Base-by-base conservation (phyloP, 2,797 vertebrate genomes). In the Pseudotriccus pelzelni region DNA sequence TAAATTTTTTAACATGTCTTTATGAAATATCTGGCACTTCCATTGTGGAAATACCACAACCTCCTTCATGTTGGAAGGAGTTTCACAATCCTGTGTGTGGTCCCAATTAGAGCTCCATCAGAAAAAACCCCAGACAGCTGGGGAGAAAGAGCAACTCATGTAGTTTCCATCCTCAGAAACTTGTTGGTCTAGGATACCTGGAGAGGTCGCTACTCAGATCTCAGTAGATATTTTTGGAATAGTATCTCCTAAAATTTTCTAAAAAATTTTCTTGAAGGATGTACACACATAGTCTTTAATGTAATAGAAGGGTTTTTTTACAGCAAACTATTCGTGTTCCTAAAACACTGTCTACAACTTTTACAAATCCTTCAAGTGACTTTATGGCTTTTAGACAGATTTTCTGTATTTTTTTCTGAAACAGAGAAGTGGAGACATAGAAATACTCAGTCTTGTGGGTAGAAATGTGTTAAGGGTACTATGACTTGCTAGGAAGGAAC, bases 111-210 rank as follows among this genome's bases (percentile, higher is more conserved):
- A 78, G 85, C 9, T 7, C 19, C 2, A 0, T 49, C 22, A 49
- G 13, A 36, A 73, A 84, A 70, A 72, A 13, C 2, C 1, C 9
- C 39, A 24, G 63, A 24, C 32, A 87, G 14, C 43, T 76, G 68
- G 18, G 10, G 44, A 89, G 39, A 89, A 93, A 75, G 30, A 86
- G 23, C 21, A 80, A 34, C 13, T 70, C 7, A 12, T 39, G 44
- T 34, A 84, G 25, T 90, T 95, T 90, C 55, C 72, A 59, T 74
- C 68, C 34, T 53, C 50, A 75, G 75, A 93, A 93, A 87, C 23
- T 62, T 11, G 5, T 56, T 80, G 43, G 10, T 60, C 39, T 89
- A 30, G 25, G 50, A 47, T 37, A 36, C 13, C 6, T 58, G 68
- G n/a, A 49, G 28, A 85, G 70, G n/a, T 41, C 23, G 22, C n/a